Conservation (phyloP, 2,113 vertebrate genomes). For the Verasper variegatus region DNA sequence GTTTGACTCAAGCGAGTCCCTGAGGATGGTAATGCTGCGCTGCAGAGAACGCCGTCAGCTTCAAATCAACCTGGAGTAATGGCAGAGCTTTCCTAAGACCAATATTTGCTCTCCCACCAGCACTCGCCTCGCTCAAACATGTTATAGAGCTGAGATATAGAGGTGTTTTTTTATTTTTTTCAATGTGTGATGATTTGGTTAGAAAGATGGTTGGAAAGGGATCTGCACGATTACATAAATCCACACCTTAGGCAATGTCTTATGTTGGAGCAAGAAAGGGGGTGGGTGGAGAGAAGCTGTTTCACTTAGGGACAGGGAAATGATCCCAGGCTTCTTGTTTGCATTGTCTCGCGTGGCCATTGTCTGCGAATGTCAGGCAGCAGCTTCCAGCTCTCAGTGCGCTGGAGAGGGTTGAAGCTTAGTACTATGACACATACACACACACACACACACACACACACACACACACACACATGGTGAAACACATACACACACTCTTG, state of each 20-base stretch:
- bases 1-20: constrained; percentile 70
- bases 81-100: constrained; percentile 25
- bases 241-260: constrained; percentile 64
- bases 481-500: neutral
- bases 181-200: constrained; percentile 49
- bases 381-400: constrained; percentile 62
- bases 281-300: constrained; percentile 60
- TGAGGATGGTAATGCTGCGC: constrained; percentile 54
- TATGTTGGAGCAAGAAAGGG: constrained; percentile 36
- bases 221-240: constrained; percentile 59
- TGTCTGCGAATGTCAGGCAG: constrained; percentile 73
- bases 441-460: constrained; percentile 6
- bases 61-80: constrained; percentile 46
- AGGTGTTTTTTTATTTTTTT: constrained; percentile 13
- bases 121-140: neutral
- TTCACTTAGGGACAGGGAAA: constrained; percentile 56
- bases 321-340: constrained; percentile 74
- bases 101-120: constrained; percentile 14
- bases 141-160: constrained; percentile 48
- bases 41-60: constrained; percentile 37
- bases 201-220: constrained; percentile 34
- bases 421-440: constrained; percentile 24
- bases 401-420: constrained; percentile 63
- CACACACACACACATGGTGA: neutral
- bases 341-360: constrained; percentile 70